Evolutionary conservation across 2,888 invertebrate species (phyloP), one percentile per base, ranked within the genome.

Genomic region (Exephanes ischioxanthus): DNA sequence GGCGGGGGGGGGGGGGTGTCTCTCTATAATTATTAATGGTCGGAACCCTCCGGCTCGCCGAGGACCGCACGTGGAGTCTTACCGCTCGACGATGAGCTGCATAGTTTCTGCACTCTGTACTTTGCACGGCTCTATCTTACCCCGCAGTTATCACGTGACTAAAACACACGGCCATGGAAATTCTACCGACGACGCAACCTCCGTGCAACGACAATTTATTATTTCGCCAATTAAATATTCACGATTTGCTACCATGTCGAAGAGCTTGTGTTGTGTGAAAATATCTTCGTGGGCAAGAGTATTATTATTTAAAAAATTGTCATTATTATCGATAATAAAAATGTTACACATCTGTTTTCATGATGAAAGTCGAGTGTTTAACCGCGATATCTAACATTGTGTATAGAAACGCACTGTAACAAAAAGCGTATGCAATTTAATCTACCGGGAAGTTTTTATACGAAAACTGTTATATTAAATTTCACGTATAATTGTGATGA

Each of bases 31-130:
- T 87, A 88, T 88, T 88, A 88, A 88, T 88, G 88, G 86, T 82
- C 86, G 51, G 86, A 82, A 80, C 85, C 85, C 77, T 80, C 83
- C 72, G 78, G 87, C 82, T 78, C 82, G 76, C 55, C 61, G 73
- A 73, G 84, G 89, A 90, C 91, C 90, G 89, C 91, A 90, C 91
- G 89, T 89, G 89, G 90, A 87, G 89, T 76, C 71, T 77, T 51
- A 71, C 48, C 77, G 86, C 85, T 80, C 67, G 26, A 51, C 84
- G 68, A 83, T 76, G 82, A 79, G 82, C 86, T 75, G 51, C 66
- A 70, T 66, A 79, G 71, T 82, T 80, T 81, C 84, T 85, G 76
- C 41, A 78, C 80, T 76, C 68, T 68, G 61, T 67, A 72, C 19
- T 41, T 63, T 72, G 66, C 71, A 71, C 63, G 67, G 66, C 77